Percentiles rank a stretch among this genome's conserved stretches.
phyloP scores from a whole-genome alignment of 2,888 invertebrate species.

The Polymixis lichenea region DNA sequence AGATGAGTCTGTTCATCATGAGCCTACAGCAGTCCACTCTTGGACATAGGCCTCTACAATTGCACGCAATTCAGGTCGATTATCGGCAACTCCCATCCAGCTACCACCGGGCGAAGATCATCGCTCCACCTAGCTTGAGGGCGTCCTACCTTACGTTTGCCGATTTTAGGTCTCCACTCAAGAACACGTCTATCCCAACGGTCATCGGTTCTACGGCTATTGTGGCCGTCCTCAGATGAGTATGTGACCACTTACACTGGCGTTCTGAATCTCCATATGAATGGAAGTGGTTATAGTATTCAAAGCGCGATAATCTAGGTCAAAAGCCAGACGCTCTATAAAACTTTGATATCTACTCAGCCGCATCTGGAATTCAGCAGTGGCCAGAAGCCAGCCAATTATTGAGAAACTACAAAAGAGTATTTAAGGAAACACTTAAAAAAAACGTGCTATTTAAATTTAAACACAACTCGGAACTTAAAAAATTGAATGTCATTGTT shows the following conservation, averaged over 20 bases:
- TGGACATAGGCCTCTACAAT: neutral
- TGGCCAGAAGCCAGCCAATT: neutral
- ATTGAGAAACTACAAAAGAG: neutral
- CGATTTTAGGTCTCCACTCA: neutral
- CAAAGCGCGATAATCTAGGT: neutral
- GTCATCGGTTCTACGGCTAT: neutral
- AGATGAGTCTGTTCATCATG: neutral
- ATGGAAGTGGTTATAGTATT: neutral
- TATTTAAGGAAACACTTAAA: neutral
- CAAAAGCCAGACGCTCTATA: neutral
- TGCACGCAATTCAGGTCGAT: neutral
- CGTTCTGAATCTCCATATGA: neutral
- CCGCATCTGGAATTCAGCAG: constrained; percentile 5
- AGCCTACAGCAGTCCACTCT: neutral
- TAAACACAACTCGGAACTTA: constrained; percentile 4
- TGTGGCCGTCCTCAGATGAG: neutral
- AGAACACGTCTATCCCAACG: neutral
- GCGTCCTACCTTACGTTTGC: no score
- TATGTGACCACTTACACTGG: neutral
- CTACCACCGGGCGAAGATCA: neutral
- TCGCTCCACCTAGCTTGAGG: neutral
- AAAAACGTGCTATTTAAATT: constrained; percentile 14
- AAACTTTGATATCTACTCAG: neutral
- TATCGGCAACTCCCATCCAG: neutral
- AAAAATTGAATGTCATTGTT: constrained; percentile 38